Conservation (phyloP, 2,113 vertebrate species). For the Choloepus hoffmanni region DNA sequence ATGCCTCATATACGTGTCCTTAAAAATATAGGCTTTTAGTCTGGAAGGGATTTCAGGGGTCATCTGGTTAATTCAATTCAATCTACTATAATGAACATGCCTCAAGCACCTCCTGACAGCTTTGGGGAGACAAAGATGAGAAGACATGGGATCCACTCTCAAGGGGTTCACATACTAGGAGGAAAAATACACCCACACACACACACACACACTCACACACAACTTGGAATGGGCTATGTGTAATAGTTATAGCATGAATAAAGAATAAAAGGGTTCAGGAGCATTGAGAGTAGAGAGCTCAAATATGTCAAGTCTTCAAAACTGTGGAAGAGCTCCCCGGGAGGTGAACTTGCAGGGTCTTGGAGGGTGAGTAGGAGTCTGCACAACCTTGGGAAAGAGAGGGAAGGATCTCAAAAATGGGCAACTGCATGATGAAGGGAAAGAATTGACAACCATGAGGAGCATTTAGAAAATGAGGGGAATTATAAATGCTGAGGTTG, state of each 20-base stretch:
- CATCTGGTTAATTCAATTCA: neutral
- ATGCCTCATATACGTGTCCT: neutral
- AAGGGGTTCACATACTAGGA: neutral
- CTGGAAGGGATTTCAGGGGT: neutral
- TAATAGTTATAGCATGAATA: neutral
- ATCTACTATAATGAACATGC: neutral
- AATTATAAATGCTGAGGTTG: neutral
- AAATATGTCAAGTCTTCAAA: neutral
- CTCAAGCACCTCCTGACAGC: neutral
- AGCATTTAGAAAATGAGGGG: neutral
- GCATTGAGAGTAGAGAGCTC: neutral
- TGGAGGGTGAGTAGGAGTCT: neutral
- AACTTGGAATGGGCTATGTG: neutral
- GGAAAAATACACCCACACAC: neutral
- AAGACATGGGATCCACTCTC: neutral
- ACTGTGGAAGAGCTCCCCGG: neutral
- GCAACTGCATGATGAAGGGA: neutral
- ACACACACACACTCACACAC: neutral
- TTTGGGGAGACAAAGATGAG: neutral
- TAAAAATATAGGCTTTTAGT: neutral
- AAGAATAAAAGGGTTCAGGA: neutral
- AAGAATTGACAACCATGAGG: neutral
- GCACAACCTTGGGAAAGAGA: neutral
- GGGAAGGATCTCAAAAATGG: neutral
- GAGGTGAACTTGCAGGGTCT: neutral